Conservation (phyloP, 1,140 invertebrate genomes). For the Tetramorium simillimum region DNA sequence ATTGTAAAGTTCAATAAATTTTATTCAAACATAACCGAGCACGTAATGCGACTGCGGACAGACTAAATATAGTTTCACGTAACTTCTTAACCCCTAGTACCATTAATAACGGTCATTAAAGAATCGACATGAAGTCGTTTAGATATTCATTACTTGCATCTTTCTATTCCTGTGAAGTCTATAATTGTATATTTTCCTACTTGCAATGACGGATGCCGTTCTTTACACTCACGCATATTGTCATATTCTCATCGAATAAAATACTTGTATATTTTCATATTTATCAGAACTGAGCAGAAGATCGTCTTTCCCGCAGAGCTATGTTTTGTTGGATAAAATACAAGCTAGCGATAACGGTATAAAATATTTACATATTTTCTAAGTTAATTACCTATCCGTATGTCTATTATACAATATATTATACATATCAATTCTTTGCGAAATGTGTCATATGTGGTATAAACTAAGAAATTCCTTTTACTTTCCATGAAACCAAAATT, state of each 20-base stretch:
- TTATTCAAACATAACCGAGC: neutral
- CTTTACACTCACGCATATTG: neutral
- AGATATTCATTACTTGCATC: neutral
- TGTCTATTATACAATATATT: too few relatives aligned
- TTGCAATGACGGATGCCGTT: neutral
- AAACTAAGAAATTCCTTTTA: neutral
- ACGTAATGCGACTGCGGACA: neutral
- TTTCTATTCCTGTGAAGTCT: neutral
- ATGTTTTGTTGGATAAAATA: too few relatives aligned
- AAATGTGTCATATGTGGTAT: neutral
- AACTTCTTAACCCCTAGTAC: too few relatives aligned
- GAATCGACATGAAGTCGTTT: neutral
- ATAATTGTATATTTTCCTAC: neutral
- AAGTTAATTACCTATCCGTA: too few relatives aligned
- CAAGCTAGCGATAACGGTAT: too few relatives aligned
- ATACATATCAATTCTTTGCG: too few relatives aligned
- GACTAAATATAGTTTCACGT: too few relatives aligned
- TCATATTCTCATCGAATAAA: conserved; percentile 3
- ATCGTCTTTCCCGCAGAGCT: too few relatives aligned
- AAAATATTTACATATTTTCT: too few relatives aligned
- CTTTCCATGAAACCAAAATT: neutral
- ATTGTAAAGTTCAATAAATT: too few relatives aligned
- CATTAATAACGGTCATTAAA: neutral
- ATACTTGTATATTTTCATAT: neutral
- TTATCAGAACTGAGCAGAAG: too few relatives aligned